These are phyloP conservation scores for Baronia brevicornis DNA, from an alignment of 2,888 invertebrate genomes.

Conservation along the genomic window DNA sequence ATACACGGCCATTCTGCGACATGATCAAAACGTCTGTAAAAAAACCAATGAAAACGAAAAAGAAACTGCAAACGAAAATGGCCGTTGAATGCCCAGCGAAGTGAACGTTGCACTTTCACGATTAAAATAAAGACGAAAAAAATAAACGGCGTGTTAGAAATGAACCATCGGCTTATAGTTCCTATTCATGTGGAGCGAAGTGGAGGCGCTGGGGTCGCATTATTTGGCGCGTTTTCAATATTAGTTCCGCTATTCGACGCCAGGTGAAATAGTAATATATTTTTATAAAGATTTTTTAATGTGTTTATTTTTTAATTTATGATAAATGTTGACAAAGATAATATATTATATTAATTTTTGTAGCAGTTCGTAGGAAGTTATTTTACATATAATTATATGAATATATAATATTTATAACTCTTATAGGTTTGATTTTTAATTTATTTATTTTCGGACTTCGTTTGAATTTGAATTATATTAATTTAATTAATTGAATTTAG, in stretches of 20 bases:
- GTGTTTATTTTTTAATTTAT: slow-evolving; percentile 1
- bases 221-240: slow-evolving; percentile 1
- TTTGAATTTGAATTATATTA: background rate
- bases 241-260: slow-evolving; percentile 69
- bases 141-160: slow-evolving; percentile 53
- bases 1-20: slow-evolving; percentile 34
- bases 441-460: no score
- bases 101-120: slow-evolving; percentile 72
- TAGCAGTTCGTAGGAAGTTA: no score
- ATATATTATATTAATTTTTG: no score
- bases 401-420: no score
- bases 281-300: slow-evolving; percentile 2
- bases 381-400: no score
- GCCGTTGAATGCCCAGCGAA: slow-evolving; percentile 62
- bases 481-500: no score
- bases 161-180: slow-evolving; percentile 59
- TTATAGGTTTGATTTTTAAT: no score
- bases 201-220: slow-evolving; percentile 41
- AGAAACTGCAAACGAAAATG: slow-evolving; percentile 59
- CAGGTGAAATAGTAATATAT: slow-evolving; percentile 44
- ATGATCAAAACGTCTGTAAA: slow-evolving; percentile 63
- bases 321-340: background rate
- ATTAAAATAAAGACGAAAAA: slow-evolving; percentile 60
- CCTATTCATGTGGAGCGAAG: slow-evolving; percentile 35
- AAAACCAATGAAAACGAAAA: slow-evolving; percentile 64